Base-by-base conservation (phyloP, 2,888 invertebrate species). In the Serripes groenlandicus region DNA sequence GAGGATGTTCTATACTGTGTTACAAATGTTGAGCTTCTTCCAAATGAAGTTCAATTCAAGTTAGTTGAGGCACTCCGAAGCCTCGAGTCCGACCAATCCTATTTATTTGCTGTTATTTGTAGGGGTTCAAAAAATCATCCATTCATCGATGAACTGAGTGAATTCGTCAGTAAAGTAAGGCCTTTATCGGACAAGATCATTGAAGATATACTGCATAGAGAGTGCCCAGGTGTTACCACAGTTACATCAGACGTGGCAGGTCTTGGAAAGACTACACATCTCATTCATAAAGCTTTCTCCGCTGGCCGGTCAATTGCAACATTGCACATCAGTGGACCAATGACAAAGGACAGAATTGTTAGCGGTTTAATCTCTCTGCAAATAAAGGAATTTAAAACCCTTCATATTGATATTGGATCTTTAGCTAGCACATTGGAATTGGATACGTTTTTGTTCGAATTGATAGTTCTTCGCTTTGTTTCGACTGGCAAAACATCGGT, bases 361-460 rank as follows among this genome's bases (percentile, higher is more conserved):
- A 66, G 78, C 28, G 74, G 78, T 60, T 64, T 91, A 4, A 26
- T 28, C 21, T 21, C 7, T 11, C 23, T 88, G 4, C 30, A 81
- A 21, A 28, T 89, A 9, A 78, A 68, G 49, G 23, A 49, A 11
- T 34, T 78, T n/a, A 68, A 86, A 37, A 64, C 80, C 1, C 74
- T 91, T 2, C 90, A 91, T 69, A 82, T 91, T 58, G 90, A 90
- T 75, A 73, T 91, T 32, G 90, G 89, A 4, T 75, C 42, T 68
- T 74, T 88, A 0, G 76, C 81, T 54, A 75, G 78, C 56, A 76
- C 86, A 11, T 54, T 69, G 26, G 88, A 81, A 26, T 60, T 91
- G 9, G 91, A 91, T 71, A 72, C 77, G 18, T 81, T 90, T 30
- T 68, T 91, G 3, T 91, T 91, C 82, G 89, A 91, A 62, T 37